A percentile compares a stretch with the other conserved stretches of the same genome.
Conservation (phyloP, 1,140 invertebrate species). For the Trachymyrmex septentrionalis region DNA sequence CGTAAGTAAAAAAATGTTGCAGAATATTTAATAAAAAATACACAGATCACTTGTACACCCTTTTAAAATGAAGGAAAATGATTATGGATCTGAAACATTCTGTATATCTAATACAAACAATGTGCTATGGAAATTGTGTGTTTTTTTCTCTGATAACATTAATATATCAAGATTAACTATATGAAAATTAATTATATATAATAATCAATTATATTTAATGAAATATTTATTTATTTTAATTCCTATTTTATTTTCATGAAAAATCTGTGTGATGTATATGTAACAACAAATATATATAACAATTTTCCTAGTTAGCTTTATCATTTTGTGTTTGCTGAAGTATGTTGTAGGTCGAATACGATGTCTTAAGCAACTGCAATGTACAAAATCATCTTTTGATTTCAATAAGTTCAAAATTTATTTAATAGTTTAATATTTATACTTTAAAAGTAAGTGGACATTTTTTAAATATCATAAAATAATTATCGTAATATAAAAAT, state of each 20-base stretch:
- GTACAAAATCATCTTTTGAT: neutral
- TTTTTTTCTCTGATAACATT: neutral
- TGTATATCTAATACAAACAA: neutral
- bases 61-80: too few relatives aligned
- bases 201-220: neutral
- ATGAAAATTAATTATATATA: neutral
- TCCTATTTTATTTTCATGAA: neutral
- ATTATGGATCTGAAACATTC: too few relatives aligned
- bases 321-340: conserved; percentile 42
- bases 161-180: neutral
- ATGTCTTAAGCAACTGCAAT: conserved; percentile 67
- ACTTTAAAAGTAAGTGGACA: neutral
- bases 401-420: neutral
- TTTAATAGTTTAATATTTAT: neutral
- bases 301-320: neutral
- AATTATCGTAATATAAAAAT: neutral
- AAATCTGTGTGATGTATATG: neutral
- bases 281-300: neutral
- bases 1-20: too few relatives aligned
- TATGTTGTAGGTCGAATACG: conserved; percentile 68
- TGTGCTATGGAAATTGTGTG: neutral
- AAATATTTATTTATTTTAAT: conserved; percentile 4
- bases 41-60: too few relatives aligned
- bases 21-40: too few relatives aligned
- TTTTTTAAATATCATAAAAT: neutral